Evolutionary conservation across 2,797 vertebrate genomes (phyloP), one percentile per base, ranked within the genome.

Genomic region (Microcaecilia unicolor): DNA sequence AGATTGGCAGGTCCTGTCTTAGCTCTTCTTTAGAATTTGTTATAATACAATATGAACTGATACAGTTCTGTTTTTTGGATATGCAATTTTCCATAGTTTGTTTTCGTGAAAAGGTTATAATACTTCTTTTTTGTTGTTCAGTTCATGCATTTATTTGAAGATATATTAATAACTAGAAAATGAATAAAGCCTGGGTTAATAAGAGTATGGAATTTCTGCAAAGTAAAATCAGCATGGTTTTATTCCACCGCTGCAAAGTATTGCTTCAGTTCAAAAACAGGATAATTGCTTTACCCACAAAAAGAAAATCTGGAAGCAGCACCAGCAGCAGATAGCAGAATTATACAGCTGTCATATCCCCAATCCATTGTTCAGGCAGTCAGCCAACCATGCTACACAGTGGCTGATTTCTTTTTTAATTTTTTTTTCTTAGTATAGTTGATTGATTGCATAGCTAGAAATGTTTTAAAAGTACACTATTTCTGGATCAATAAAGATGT

Each of bases 401-500:
- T 45, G 42, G 39, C 29, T 51, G n/a, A n/a, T n/a, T n/a, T n/a
- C n/a, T n/a, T n/a, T 47, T 60, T 37, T 47, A 63, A 25, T 14
- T n/a, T n/a, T n/a, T n/a, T n/a, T 14, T 8, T 15, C 8, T 26
- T 13, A 8, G 25, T 25, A 12, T 25, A 25, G 14, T 7, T 7
- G 14, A 26, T 7, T 53, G 51, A 51, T 29, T 26, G n/a, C 44
- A 18, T 10, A 58, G 15, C 22, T 52, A 41, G 53, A 65, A 53
- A 55, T 57, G 47, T 35, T 46, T 38, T 42, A 58, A 60, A 55
- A 53, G 58, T 14, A 19, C 18, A 29, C 18, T 31, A 12, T 44
- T 60, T 55, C 53, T 68, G 50, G 51, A 63, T 41, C 43, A 36
- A 25, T 40, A 35, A 31, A 31, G 31, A 40, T 46, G 51, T 41